Conservation (phyloP, 2,888 invertebrate genomes). For the Blastobasis lacticolella region DNA sequence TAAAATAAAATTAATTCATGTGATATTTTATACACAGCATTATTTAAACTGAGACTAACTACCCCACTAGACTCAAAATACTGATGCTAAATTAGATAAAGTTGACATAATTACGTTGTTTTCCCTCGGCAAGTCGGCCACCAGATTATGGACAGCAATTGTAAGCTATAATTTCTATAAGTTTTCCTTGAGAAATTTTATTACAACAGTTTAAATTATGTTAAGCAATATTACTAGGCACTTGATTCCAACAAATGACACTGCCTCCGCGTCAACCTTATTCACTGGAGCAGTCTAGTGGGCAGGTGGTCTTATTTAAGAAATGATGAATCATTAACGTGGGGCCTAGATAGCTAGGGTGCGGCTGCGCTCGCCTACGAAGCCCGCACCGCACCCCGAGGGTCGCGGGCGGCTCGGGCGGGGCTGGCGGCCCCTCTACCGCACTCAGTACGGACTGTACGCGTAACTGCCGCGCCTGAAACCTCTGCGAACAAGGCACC, state of each 20-base stretch:
- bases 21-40: constrained; percentile 7
- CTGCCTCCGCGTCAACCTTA: no score
- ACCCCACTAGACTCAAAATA: not conserved
- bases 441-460: constrained; percentile 80
- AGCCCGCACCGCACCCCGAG: constrained; percentile 18
- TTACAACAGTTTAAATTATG: no score
- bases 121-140: no score
- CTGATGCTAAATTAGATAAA: no score
- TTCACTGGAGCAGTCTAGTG: not conserved
- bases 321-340: not conserved
- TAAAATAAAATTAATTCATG: constrained; percentile 3
- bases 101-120: no score
- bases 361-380: constrained; percentile 9
- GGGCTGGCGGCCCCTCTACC: constrained; percentile 26
- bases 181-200: no score
- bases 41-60: not conserved
- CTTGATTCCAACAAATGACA: no score
- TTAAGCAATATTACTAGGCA: no score
- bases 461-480: constrained; percentile 78
- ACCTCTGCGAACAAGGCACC: constrained; percentile 76
- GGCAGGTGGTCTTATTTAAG: not conserved
- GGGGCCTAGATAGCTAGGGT: not conserved
- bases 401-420: constrained; percentile 2
- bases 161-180: no score
- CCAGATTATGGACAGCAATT: no score